Conservation (phyloP, 2,888 invertebrate species). For the Orchestes rusci region DNA sequence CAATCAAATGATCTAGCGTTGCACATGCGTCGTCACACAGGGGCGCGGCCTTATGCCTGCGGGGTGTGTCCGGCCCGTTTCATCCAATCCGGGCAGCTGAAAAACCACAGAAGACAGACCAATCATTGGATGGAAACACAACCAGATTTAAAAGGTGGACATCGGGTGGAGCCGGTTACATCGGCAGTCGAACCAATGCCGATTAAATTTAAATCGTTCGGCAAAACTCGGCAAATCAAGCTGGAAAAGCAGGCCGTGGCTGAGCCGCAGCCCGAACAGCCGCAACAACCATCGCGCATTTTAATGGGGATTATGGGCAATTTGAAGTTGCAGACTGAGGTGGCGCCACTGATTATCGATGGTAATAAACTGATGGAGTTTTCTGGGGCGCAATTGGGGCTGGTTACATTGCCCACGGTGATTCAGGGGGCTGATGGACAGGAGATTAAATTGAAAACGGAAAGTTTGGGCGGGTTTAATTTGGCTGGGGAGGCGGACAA, state of each 20-base stretch:
- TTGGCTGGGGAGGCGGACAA: constrained; percentile 27
- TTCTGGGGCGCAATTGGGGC: constrained; percentile 24
- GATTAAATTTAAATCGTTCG: constrained; percentile 41
- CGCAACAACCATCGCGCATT: constrained; percentile 29
- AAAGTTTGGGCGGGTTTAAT: constrained; percentile 28
- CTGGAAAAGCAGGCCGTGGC: constrained; percentile 10
- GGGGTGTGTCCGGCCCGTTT: constrained; percentile 61
- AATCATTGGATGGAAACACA: constrained; percentile 50
- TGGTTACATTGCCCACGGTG: constrained; percentile 29
- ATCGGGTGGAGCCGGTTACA: constrained; percentile 41
- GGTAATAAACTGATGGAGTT: constrained; percentile 35
- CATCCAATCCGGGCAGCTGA: constrained; percentile 55
- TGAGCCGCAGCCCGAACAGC: constrained; percentile 13
- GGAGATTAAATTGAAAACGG: constrained; percentile 32
- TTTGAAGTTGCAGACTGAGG: constrained; percentile 31
- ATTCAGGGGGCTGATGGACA: constrained; percentile 31
- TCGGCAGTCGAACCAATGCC: constrained; percentile 40
- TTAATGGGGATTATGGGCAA: constrained; percentile 35
- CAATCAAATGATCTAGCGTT: constrained; percentile 66
- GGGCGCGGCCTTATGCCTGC: constrained; percentile 59
- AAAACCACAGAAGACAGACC: constrained; percentile 55
- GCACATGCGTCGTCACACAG: constrained; percentile 64
- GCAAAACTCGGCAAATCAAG: constrained; percentile 28
- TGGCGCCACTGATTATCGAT: constrained; percentile 34
- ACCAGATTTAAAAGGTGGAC: constrained; percentile 43